Evolutionary conservation across 2,113 vertebrate species (phyloP), one percentile per base, ranked within the genome.

Genomic region (Otocyon megalotis): DNA sequence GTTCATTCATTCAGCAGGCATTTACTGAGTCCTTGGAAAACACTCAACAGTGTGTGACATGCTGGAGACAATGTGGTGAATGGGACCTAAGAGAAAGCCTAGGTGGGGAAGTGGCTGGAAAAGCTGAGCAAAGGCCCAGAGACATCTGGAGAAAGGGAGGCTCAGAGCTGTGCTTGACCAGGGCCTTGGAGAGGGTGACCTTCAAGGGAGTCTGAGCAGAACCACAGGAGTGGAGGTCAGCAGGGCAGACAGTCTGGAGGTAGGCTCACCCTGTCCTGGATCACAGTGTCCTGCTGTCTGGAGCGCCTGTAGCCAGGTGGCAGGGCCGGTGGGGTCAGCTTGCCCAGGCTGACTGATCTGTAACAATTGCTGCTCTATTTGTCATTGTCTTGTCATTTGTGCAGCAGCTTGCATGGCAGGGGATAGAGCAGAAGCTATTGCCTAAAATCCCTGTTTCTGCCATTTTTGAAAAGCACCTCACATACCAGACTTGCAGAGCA

Each of bases 381-480:
- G 95, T 98, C 94, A 94, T 32, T 91, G 95, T 72, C 74, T 93
- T 97, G 67, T 54, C 97, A 95, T 98, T 95, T 90, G 83, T 63
- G 91, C 58, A 50, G 60, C 88, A 76, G 63, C 97, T 98, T 97
- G 96, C 97, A 74, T 86, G 80, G 72, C 88, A 4, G 3, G 11
- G 92, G 90, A 88, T 62, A 26, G 80, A 90, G 32, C 50, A 92
- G 86, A 90, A n/a, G 37, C 43, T 71, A 83, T 37, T 16, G 35
- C 28, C 43, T 74, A 43, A 35, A 54, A 37, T 50, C 48, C 48
- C 83, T 80, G 9, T 67, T 69, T 43, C 28, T 88, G 30, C 30
- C 9, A 0, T 85, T 90, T 67, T 32, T 88, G 35, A 80, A 88
- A 58, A 35, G 30, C 5, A 14, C 43, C 17, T 90, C 24, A 3